These are phyloP conservation scores for Sebastes nivosus DNA, from an alignment of 2,797 vertebrate species.

Conservation along the genomic window DNA sequence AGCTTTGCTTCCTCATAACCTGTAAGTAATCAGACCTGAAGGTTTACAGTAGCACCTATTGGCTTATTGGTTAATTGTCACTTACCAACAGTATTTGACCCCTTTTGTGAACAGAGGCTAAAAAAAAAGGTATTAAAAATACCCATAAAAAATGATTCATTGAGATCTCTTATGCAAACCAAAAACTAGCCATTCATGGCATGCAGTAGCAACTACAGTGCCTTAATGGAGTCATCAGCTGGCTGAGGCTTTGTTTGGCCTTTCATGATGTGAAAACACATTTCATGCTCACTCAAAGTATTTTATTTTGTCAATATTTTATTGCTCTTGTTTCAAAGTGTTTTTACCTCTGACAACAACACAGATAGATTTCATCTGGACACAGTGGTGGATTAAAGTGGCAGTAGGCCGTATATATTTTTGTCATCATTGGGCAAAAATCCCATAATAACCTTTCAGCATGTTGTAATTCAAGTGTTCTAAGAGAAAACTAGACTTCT, in stretches of 20 bases:
- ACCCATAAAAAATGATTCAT: neutral
- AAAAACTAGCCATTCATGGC: conserved; percentile 27
- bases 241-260: neutral
- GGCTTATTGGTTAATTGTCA: conserved; percentile 44
- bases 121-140: conserved; percentile 25
- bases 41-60: conserved; percentile 74
- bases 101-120: conserved; percentile 32
- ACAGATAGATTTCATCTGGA: neutral
- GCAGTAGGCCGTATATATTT: too few relatives aligned
- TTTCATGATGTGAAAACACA: neutral
- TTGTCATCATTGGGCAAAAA: too few relatives aligned
- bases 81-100: conserved; percentile 28
- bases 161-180: neutral
- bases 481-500: too few relatives aligned
- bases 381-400: too few relatives aligned
- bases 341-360: neutral
- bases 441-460: too few relatives aligned
- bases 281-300: neutral
- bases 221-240: conserved; percentile 3
- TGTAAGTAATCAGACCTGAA: conserved; percentile 60
- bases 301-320: neutral
- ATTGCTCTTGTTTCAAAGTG: neutral
- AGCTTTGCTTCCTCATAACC: conserved; percentile 25
- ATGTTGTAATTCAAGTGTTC: too few relatives aligned
- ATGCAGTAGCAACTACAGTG: conserved; percentile 59